Evolutionary conservation across 1,140 invertebrate species (phyloP).

Genomic region (Carposina sasakii): DNA sequence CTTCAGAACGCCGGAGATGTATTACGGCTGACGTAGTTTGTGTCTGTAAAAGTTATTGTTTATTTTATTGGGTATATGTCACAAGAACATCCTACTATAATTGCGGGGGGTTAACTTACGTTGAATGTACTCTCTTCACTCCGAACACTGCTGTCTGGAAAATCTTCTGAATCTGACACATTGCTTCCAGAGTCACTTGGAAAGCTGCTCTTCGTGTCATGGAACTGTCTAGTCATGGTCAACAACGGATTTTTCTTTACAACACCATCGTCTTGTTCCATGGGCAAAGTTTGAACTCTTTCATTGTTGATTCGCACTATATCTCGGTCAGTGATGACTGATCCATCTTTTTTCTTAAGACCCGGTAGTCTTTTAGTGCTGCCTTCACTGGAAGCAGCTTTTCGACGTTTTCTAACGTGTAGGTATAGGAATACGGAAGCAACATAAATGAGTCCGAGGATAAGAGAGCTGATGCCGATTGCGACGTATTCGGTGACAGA

Average conservation of each 20-base stretch:
- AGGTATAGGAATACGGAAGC: conserved; percentile 87
- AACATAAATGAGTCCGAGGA: conserved; percentile 87
- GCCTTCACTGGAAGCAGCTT: conserved; percentile 44
- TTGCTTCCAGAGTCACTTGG: conserved; percentile 68
- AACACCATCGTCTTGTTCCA: conserved; percentile 73
- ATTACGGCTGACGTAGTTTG: conserved; percentile 80
- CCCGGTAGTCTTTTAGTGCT: conserved; percentile 41
- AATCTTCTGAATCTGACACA: conserved; percentile 61
- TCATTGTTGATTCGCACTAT: conserved; percentile 59
- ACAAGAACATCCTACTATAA: conserved; percentile 8
- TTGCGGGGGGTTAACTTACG: conserved; percentile 34
- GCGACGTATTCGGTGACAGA: conserved; percentile 83
- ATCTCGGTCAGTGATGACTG: conserved; percentile 51
- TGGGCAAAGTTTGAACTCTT: conserved; percentile 37
- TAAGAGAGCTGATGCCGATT: conserved; percentile 84
- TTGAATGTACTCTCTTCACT: conserved; percentile 47
- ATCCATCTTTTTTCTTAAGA: conserved; percentile 52
- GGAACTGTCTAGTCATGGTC: conserved; percentile 75
- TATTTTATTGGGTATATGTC: neutral
- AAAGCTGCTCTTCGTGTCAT: conserved; percentile 52
- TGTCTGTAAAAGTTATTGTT: conserved; percentile 52
- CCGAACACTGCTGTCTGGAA: conserved; percentile 37
- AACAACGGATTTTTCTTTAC: conserved; percentile 86
- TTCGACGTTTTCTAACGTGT: conserved; percentile 76
- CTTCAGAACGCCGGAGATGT: conserved; percentile 73